These are phyloP conservation scores for Alca torda DNA, from an alignment of 2,797 vertebrate species.

Conservation along the genomic window DNA sequence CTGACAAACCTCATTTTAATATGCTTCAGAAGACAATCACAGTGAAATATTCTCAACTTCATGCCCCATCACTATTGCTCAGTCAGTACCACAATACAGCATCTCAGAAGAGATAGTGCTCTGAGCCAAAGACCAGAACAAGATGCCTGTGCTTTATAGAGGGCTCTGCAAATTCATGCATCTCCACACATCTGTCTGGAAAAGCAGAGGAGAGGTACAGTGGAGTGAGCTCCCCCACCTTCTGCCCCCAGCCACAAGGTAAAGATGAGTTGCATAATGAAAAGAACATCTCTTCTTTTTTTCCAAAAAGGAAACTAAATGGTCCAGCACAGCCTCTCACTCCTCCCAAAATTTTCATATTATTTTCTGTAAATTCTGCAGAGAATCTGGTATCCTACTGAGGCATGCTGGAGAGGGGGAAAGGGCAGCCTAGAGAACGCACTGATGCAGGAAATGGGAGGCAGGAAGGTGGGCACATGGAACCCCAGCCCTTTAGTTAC, in stretches of 20 bases:
- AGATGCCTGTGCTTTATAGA: neutral
- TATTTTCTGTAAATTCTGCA: neutral
- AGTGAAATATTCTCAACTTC: neutral
- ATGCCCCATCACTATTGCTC: neutral
- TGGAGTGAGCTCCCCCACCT: neutral
- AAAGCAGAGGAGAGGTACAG: neutral
- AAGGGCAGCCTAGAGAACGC: neutral
- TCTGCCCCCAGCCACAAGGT: neutral
- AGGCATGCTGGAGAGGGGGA: neutral
- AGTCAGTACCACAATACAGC: neutral
- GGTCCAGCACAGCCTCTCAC: neutral
- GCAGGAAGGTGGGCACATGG: neutral
- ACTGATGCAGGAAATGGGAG: neutral
- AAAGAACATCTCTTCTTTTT: neutral
- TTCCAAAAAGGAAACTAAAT: neutral
- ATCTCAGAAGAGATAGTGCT: neutral
- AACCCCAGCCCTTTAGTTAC: neutral
- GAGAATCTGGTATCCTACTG: neutral
- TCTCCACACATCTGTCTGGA: neutral
- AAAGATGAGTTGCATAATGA: neutral
- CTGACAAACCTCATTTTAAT: neutral
- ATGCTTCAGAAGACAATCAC: neutral
- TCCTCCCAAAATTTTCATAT: neutral
- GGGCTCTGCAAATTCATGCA: neutral
- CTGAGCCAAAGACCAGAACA: neutral